phyloP scores from a whole-genome alignment of 2,888 invertebrate species.

The Eubasilissa splendida region DNA sequence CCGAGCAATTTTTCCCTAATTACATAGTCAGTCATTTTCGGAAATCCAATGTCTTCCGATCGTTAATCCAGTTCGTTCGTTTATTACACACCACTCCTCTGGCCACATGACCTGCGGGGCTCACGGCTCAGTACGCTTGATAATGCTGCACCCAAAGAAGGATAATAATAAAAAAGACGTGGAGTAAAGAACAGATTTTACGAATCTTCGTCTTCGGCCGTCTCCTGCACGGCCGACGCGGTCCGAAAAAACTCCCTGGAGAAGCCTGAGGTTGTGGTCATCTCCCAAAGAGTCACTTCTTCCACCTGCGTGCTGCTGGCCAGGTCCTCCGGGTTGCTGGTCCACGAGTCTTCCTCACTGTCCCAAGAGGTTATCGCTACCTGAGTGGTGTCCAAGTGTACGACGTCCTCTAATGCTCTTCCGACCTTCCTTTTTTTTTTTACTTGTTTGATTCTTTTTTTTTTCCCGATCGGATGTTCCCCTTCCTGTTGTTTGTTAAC shows the following conservation, averaged over 20 bases:
- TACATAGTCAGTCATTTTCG: conserved; percentile 56
- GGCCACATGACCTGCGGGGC: neutral
- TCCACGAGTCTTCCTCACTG: conserved; percentile 68
- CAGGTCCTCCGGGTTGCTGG: conserved; percentile 71
- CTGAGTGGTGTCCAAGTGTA: conserved; percentile 64
- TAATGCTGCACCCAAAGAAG: conserved; percentile 57
- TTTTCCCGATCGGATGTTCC: conserved; percentile 58
- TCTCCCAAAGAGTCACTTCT: conserved; percentile 65
- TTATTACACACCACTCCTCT: conserved; percentile 22
- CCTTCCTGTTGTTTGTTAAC: conserved; percentile 60
- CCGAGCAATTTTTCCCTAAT: conserved; percentile 2
- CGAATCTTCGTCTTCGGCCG: conserved; percentile 71
- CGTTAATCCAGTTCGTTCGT: conserved; percentile 47
- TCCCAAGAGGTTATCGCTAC: conserved; percentile 66
- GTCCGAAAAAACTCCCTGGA: conserved; percentile 73
- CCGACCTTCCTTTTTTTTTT: conserved; percentile 60
- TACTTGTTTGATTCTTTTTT: conserved; percentile 49
- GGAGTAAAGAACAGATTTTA: conserved; percentile 64
- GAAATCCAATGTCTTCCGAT: conserved; percentile 44
- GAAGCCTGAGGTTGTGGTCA: conserved; percentile 61
- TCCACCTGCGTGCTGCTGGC: conserved; percentile 66
- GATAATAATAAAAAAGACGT: conserved; percentile 57
- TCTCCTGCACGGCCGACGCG: conserved; percentile 72
- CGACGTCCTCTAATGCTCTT: conserved; percentile 70
- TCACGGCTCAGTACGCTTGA: conserved; percentile 39